A percentile compares a stretch with the other conserved stretches of the same genome.
Evolutionary conservation across 53 echinoderm and acorn worm species (phyloP).

Genomic region (Astropecten irregularis): DNA sequence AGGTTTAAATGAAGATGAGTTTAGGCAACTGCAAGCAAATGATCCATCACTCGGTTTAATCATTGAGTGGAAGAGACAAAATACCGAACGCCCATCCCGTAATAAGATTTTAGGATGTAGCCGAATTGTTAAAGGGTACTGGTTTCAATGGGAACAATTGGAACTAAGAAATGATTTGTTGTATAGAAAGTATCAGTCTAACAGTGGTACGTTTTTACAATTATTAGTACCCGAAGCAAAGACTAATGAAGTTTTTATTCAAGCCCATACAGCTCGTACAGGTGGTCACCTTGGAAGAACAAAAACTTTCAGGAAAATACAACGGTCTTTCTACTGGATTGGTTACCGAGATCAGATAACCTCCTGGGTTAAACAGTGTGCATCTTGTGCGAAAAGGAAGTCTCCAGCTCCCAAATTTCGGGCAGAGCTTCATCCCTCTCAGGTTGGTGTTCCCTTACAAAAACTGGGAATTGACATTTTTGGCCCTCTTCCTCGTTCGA

Average conservation of each 20-base stretch:
- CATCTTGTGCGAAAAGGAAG: neutral
- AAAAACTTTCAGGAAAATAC: constrained; percentile 3
- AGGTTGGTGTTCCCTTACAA: neutral
- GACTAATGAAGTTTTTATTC: neutral
- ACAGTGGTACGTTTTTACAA: neutral
- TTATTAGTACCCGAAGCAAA: neutral
- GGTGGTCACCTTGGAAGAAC: neutral
- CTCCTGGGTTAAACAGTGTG: neutral
- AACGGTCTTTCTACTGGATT: neutral
- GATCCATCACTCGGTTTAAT: neutral
- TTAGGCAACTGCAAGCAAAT: neutral
- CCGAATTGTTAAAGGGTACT: neutral
- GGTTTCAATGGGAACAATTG: neutral
- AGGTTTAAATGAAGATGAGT: neutral
- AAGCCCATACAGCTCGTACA: neutral
- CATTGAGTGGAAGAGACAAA: too few species aligned
- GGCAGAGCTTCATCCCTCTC: neutral
- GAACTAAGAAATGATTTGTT: neutral
- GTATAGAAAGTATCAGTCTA: neutral
- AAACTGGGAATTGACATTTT: neutral
- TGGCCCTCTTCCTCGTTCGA: neutral
- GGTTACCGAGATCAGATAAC: constrained; percentile 15
- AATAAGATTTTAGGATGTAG: neutral
- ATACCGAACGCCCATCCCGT: neutral
- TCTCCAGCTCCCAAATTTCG: neutral